These are phyloP conservation scores for Lepilemur septentrionalis DNA, from an alignment of 2,797 vertebrate genomes.

Conservation along the genomic window DNA sequence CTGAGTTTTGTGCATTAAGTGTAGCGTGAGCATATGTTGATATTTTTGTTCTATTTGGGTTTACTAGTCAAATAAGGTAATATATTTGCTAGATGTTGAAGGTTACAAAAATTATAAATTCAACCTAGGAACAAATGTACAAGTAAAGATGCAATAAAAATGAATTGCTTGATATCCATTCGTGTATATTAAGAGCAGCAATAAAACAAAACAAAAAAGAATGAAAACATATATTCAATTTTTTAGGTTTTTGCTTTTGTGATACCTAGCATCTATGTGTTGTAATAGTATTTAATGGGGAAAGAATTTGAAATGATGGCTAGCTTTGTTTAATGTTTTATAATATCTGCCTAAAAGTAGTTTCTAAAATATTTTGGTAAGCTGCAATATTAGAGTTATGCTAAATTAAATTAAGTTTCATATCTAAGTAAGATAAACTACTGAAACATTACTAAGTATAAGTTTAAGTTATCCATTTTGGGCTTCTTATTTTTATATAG, in stretches of 20 bases:
- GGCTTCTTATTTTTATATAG: neutral
- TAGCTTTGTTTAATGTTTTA: neutral
- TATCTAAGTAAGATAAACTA: neutral
- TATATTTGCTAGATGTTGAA: neutral
- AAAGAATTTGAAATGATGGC: neutral
- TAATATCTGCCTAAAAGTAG: neutral
- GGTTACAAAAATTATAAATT: neutral
- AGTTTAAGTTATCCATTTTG: neutral
- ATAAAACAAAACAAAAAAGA: neutral
- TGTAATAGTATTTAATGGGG: no score
- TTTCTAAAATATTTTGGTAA: neutral
- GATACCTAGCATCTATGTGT: neutral
- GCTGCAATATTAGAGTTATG: neutral
- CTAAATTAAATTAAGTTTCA: neutral
- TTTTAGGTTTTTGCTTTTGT: neutral
- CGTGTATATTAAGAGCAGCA: neutral
- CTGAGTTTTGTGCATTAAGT: no score
- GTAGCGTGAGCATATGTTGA: neutral
- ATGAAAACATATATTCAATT: neutral
- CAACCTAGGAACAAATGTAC: neutral
- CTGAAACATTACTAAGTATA: neutral
- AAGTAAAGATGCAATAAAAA: neutral
- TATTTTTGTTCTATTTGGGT: neutral
- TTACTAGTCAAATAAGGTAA: neutral
- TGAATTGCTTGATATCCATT: no score